Evolutionary conservation across 2,888 invertebrate species (phyloP).

Genomic region (Mimas tiliae): DNA sequence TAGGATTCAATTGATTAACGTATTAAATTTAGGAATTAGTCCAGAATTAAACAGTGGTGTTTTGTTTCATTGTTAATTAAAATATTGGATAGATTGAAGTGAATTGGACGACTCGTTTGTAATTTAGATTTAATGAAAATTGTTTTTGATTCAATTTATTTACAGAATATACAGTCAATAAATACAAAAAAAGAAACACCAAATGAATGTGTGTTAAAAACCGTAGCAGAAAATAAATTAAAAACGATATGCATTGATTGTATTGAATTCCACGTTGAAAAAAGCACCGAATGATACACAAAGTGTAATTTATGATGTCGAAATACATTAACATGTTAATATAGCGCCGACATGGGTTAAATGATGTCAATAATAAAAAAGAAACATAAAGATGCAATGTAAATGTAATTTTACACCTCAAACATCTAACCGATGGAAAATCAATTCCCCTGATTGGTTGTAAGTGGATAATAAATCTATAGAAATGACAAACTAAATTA

Average conservation of each 20-base stretch:
- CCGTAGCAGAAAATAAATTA: background rate
- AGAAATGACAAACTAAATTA: slow-evolving; percentile 52
- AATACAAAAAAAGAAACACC: too few relatives aligned
- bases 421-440: slow-evolving; percentile 53
- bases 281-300: slow-evolving; percentile 30
- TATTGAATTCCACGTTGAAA: slow-evolving; percentile 1
- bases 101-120: background rate
- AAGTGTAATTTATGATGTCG: slow-evolving; percentile 58
- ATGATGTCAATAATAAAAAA: slow-evolving; percentile 74
- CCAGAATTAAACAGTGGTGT: background rate
- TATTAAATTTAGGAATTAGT: slow-evolving; percentile 3
- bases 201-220: background rate
- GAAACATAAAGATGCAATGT: slow-evolving; percentile 52
- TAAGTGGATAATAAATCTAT: slow-evolving; percentile 56
- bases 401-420: slow-evolving; percentile 62
- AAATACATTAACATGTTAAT: slow-evolving; percentile 73
- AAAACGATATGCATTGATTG: background rate
- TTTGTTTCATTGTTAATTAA: slow-evolving; percentile 5
- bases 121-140: background rate
- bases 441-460: slow-evolving; percentile 60
- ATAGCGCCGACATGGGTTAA: slow-evolving; percentile 65
- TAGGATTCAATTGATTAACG: slow-evolving; percentile 1
- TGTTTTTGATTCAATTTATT: background rate
- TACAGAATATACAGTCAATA: background rate
- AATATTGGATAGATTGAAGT: background rate